Evolutionary conservation across 2,888 invertebrate species (phyloP), one percentile per base, ranked within the genome.

Genomic region (Polylopha cassiicola): DNA sequence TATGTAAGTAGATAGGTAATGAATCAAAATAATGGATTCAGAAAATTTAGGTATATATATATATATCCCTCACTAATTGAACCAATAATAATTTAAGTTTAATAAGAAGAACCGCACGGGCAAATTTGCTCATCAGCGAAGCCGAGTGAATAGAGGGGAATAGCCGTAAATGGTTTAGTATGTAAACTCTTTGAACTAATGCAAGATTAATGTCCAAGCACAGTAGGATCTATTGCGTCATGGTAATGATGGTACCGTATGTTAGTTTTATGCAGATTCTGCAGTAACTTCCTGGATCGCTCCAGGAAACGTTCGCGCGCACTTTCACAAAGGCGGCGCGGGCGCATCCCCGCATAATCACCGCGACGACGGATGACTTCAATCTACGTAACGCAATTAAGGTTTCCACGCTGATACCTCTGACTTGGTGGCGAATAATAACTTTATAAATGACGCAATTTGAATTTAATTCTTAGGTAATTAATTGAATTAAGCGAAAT

Each of bases 221-320:
- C 49, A 46, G 58, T 55, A 52, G 53, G 60, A 54, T 62, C 65
- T 53, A 48, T 71, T 65, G 61, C 67, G 51, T 60, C 58, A 63
- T 45, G 44, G 33, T 69, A 69, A 70, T 67, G 62, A 63, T 65
- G 65, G 63, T 64, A 53, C 34, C 53, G 56, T 57, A 50, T 50
- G 51, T 46, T 43, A 47, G 55, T 34, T 50, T 62, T 58, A 65
- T 57, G 58, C 50, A 58, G 60, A 62, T 61, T 61, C 62, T 56
- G 52, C 30, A 29, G 47, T 50, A 51, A 55, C 63, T 74, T 74
- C 73, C 71, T 73, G 37, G 43, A 51, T 27, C 51, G 52, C 46
- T 61, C 56, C 58, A 70, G 72, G 72, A 75, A 74, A 65, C 51
- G 57, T 58, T 53, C 51, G 51, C 47, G 46, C 53, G 42, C 48